Conservation (phyloP, 2,888 invertebrate genomes). For the Anticlea derivata region DNA sequence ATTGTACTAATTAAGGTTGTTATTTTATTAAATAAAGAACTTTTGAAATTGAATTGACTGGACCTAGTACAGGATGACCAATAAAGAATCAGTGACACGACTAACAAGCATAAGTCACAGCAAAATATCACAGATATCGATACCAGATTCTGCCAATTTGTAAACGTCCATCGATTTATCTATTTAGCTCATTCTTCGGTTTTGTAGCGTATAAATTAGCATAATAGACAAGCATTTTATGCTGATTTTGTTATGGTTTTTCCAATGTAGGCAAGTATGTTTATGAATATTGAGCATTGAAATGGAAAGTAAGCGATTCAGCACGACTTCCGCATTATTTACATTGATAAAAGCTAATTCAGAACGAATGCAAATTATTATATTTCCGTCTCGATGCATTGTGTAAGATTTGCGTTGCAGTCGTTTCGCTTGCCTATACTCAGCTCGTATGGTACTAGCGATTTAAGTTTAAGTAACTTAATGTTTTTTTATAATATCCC, state of each 20-base stretch:
- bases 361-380: slow-evolving; percentile 56
- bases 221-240: slow-evolving; percentile 1
- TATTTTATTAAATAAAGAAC: too few relatives aligned
- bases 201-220: neutral
- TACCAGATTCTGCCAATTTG: too few relatives aligned
- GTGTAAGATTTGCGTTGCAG: slow-evolving; percentile 45
- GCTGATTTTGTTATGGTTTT: slow-evolving; percentile 7
- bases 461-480: too few relatives aligned
- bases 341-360: slow-evolving; percentile 49
- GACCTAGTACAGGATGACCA: too few relatives aligned
- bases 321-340: slow-evolving; percentile 52
- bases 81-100: too few relatives aligned
- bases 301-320: slow-evolving; percentile 44
- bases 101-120: too few relatives aligned
- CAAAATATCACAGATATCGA: too few relatives aligned
- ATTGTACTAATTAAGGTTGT: too few relatives aligned
- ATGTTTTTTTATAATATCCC: too few relatives aligned
- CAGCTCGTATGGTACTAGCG: too few relatives aligned
- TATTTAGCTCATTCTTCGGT: neutral
- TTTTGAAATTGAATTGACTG: too few relatives aligned
- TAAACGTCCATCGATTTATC: too few relatives aligned
- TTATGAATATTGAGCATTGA: slow-evolving; percentile 27
- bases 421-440: neutral
- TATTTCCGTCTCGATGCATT: slow-evolving; percentile 52
- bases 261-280: neutral